Conservation (phyloP, 2,797 vertebrate species). For the Rhodeus uyekii region DNA sequence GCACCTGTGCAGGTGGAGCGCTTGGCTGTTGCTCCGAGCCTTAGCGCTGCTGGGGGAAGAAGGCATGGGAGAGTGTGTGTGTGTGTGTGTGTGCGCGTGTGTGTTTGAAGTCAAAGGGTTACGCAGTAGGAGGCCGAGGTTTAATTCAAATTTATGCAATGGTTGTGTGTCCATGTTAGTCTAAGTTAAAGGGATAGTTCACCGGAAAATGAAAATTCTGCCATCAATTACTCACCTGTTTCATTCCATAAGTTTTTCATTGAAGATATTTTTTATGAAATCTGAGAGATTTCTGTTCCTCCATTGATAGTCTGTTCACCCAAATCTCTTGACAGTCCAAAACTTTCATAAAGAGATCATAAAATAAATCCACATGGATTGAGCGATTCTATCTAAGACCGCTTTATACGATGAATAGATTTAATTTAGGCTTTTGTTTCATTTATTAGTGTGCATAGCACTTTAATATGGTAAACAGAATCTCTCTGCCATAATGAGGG, state of each 20-base stretch:
- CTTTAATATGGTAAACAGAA: not conserved
- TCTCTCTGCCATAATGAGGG: too few relatives aligned
- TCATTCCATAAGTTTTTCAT: not conserved
- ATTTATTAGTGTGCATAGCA: not conserved
- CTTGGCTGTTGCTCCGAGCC: not conserved
- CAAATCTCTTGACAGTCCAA: too few relatives aligned
- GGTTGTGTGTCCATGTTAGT: not conserved
- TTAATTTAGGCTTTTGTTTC: not conserved
- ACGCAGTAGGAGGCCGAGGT: not conserved
- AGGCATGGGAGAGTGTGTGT: constrained; percentile 12
- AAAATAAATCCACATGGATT: not conserved
- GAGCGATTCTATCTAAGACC: not conserved
- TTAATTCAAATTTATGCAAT: not conserved
- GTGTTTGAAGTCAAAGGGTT: constrained; percentile 19
- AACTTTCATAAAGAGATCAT: not conserved
- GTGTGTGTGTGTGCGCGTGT: not conserved
- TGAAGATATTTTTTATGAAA: not conserved
- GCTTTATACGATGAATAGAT: not conserved
- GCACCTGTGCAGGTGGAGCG: constrained; percentile 49
- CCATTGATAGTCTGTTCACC: too few relatives aligned
- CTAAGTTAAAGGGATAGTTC: not conserved
- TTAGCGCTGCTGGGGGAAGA: not conserved
- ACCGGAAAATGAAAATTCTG: not conserved
- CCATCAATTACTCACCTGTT: not conserved
- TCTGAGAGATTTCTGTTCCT: too few relatives aligned